Base-by-base conservation (phyloP, 2,888 invertebrate genomes). In the Drosophila sordidula region DNA sequence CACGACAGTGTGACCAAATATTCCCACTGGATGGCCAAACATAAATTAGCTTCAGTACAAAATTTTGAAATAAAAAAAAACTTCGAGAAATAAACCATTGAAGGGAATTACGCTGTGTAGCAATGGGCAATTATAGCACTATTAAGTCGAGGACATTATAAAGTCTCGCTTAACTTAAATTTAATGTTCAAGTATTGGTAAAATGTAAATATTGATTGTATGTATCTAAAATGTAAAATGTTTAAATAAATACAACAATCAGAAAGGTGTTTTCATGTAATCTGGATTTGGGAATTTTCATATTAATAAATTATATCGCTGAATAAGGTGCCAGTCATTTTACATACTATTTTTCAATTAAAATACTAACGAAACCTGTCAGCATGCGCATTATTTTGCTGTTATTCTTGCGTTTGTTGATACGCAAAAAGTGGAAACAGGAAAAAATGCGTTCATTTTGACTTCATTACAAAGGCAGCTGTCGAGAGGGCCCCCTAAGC, bases 381-480 rank as follows among this genome's bases (percentile, higher is more conserved):
- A 64, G 51, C 66, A 14, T 4, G 34, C 34, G 11, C 16, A 34
- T 32, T 45, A 11, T 18, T 22, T 14, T 11, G 14, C 12, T 38
- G 22, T 32, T 36, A 18, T 12, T 16, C 5, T 5, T 9, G 12
- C 38, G 18, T 32, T 34, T 34, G 34, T 34, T 34, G 34, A 34
- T 34, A 34, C 34, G 34, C 34, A 34, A 34, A 34, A 34, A 12
- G 12, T 11, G 4, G 12, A 9, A 34, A 12, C 26, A 36, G 39
- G 39, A 18, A 56, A 49, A 78, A 68, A 67, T 70, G 52, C 65
- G 70, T 75, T 80, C 58, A 72, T 66, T 75, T 66, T 56, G 72
- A 78, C 72, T 84, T 78, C 78, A 82, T 80, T 87, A 75, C 57
- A 45, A 38, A 29, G 63, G 61, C 71, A 72, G 61, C 54, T 66